These are phyloP conservation scores for Lagocephalus sceleratus DNA, from an alignment of 2,797 vertebrate species.

Conservation along the genomic window DNA sequence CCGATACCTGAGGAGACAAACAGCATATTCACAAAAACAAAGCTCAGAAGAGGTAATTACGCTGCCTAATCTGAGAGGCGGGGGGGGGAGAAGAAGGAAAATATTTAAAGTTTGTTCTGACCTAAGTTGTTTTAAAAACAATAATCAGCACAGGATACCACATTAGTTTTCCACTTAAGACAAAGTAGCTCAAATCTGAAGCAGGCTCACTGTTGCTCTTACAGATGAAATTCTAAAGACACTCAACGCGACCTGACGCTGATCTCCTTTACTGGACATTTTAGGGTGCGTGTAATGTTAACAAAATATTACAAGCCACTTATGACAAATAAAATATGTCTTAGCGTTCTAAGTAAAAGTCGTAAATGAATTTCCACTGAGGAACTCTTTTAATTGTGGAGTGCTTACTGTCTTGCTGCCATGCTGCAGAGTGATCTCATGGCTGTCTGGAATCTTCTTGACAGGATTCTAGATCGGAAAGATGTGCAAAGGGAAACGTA, in stretches of 20 bases:
- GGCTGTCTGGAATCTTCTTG: slow-evolving; percentile 94
- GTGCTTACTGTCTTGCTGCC: slow-evolving; percentile 90
- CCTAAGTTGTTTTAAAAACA: slow-evolving; percentile 3
- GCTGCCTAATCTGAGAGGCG: neutral
- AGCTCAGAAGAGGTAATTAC: neutral
- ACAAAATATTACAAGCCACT: slow-evolving; percentile 9
- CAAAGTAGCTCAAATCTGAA: neutral
- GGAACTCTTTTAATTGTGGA: slow-evolving; percentile 3
- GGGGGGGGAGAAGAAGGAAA: no score
- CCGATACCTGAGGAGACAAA: slow-evolving; percentile 63
- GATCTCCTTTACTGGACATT: slow-evolving; percentile 7
- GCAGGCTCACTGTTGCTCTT: neutral
- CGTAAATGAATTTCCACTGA: neutral
- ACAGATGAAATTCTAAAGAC: slow-evolving; percentile 1
- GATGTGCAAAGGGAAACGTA: slow-evolving; percentile 8
- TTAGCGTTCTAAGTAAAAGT: neutral
- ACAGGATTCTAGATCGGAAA: slow-evolving; percentile 81
- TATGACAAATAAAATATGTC: slow-evolving; percentile 3
- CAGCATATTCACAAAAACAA: neutral
- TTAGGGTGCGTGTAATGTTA: slow-evolving; percentile 2
- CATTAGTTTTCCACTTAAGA: neutral
- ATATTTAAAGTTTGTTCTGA: slow-evolving; percentile 13
- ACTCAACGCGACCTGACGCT: neutral
- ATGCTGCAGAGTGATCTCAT: slow-evolving; percentile 93
- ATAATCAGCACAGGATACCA: slow-evolving; percentile 16